Base-by-base conservation (phyloP, 2,113 vertebrate genomes). In the Brachypteracias leptosomus region DNA sequence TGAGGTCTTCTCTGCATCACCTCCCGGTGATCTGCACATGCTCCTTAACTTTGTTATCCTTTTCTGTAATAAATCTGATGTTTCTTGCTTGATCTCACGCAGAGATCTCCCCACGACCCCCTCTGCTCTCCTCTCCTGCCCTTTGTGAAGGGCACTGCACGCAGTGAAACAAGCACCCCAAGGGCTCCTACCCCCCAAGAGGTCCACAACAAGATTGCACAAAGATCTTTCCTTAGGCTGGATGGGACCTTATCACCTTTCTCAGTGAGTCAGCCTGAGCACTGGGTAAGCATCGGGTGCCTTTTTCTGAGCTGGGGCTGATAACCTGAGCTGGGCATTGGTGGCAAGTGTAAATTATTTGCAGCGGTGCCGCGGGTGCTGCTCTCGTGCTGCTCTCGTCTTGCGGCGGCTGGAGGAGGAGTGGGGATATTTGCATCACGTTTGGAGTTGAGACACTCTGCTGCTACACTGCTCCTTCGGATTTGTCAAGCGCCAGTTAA, bases 401-500 rank as follows among this genome's bases (percentile, higher is more conserved):
- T 47, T 5, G 19, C 16, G 14, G 40, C 4, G 3, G 8, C 46
- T 6, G 6, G 82, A 89, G 83, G 59, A 78, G 83, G 47, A 78
- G 85, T 18, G 86, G 31, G 40, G 81, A 33, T 85, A 10, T 75
- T 92, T 62, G 61, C 61, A 6, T 13, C n/a, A 9, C 90, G 88
- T 40, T 81, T 63, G 12, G 65, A 84, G 80, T 67, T 87, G 83
- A 80, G 86, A 16, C 44, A 3, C 42, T 81, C 26, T 52, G 85
- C 76, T 89, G 67, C 79, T 65, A 54, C 38, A 16, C 47, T 29
- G 85, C 83, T 90, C 28, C 70, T 61, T 57, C 0, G 25, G 73
- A 65, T 95, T 89, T 89, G 95, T 89, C 94, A 82, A 42, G 58
- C 91, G 72, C 26, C 36, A 96, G 89, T 93, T 95, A 88, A 85